Conservation (phyloP, 2,113 vertebrate genomes). For the Thamnaconus septentrionalis region DNA sequence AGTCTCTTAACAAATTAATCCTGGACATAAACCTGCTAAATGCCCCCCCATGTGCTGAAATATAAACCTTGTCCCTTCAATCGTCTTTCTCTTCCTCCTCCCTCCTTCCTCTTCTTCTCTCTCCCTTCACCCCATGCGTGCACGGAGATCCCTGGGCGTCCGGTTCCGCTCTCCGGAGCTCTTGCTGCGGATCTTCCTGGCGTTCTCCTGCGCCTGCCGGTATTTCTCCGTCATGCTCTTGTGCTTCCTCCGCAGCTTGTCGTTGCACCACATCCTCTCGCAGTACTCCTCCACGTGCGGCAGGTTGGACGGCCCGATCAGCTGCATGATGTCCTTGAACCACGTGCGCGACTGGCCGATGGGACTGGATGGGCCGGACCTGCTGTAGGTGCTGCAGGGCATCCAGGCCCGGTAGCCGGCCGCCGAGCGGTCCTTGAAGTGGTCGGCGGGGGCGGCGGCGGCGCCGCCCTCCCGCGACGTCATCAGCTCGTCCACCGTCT, state of each 20-base stretch:
- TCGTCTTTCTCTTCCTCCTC: constrained; percentile 7
- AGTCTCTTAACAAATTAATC: too few relatives aligned
- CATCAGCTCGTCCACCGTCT: constrained; percentile 80
- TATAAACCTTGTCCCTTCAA: background rate
- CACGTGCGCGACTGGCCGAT: constrained; percentile 76
- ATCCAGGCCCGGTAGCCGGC: constrained; percentile 62
- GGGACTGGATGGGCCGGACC: constrained; percentile 41
- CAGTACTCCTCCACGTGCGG: constrained; percentile 89
- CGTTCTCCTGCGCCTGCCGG: constrained; percentile 81
- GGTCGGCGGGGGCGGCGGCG: constrained; percentile 20
- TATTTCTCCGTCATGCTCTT: constrained; percentile 81
- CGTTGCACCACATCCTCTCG: constrained; percentile 86
- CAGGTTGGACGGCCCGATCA: constrained; percentile 83
- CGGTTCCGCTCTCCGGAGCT: constrained; percentile 80
- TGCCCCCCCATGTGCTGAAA: too few relatives aligned
- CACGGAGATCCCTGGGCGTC: constrained; percentile 81
- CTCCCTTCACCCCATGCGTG: constrained; percentile 32
- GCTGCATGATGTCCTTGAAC: constrained; percentile 94
- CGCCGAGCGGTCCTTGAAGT: constrained; percentile 56
- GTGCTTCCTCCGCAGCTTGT: constrained; percentile 79
- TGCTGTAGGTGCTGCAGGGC: constrained; percentile 46
- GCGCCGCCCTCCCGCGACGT: constrained; percentile 35
- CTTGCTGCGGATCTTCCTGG: constrained; percentile 81
- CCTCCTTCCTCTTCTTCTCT: background rate
- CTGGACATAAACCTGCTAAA: too few relatives aligned